Evolutionary conservation across 2,888 invertebrate genomes (phyloP), one percentile per base, ranked within the genome.

Genomic region (Morpho deidamia): DNA sequence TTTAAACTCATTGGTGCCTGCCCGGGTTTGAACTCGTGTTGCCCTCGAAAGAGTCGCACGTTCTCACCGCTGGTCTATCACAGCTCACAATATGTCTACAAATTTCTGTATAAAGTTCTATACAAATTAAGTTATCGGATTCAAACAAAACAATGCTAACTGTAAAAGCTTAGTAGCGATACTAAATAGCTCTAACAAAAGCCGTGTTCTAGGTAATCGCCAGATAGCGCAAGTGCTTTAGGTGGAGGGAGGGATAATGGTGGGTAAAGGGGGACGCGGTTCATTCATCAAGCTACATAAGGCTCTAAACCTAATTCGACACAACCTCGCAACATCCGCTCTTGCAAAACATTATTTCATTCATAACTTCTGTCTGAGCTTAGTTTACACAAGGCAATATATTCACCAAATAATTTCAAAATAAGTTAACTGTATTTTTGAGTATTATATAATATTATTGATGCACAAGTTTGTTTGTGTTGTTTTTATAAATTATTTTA

Each of bases 311-410:
- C 85, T 88, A 88, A 88, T 86, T 89, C 88, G 84, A 86, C 78
- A 72, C 81, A 76, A 74, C 88, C 86, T 87, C 88, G 89, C 88
- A 85, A 89, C 87, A 88, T 89, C 89, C 89, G 89, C 85, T 89
- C 84, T 89, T 89, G 89, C 89, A 83, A 89, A 89, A 89, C 83
- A 73, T 81, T 85, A 84, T 82, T 88, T 87, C 89, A 89, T 89
- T 89, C 89, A 88, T 88, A 88, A 88, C 78, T 85, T 83, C 76
- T 66, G 66, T 62, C 60, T 65, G 69, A 59, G 83, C 68, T 64
- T 69, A 56, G 72, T 68, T 60, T 66, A 86, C 82, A 87, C 72
- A 67, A 71, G 11, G 40, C 23, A 37, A 8, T 23, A 23, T 23
- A 23, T 23, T 23, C 23, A 23, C 23, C 23, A 23, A n/a, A n/a